A percentile compares a stretch with the other conserved stretches of the same genome.
Conservation (phyloP, 35 echinoderm and acorn worm species). For the Lytechinus pictus region DNA sequence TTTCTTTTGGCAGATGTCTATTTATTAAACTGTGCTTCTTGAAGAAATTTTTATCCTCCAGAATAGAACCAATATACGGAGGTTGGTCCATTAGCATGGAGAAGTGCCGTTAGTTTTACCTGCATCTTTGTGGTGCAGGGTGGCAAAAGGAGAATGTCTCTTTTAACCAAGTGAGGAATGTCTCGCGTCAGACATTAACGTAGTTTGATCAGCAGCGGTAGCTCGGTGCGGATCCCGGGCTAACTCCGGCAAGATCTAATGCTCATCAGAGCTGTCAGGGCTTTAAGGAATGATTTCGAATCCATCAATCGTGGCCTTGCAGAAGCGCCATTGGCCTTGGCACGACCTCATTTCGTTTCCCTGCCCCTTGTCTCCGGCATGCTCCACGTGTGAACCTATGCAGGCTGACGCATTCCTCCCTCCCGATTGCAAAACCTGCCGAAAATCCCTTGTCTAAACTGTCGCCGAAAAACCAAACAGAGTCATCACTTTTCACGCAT, state of each 20-base stretch:
- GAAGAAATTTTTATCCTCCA: not conserved
- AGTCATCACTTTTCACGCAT: conserved; percentile 49
- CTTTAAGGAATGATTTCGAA: conserved; percentile 2
- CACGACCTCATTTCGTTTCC: conserved; percentile 37
- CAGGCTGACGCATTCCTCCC: conserved; percentile 31
- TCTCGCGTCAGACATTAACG: conserved; percentile 43
- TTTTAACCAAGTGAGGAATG: conserved; percentile 34
- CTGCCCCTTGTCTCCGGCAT: conserved; percentile 8
- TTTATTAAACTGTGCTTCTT: not conserved
- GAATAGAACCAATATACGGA: not conserved
- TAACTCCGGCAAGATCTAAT: conserved; percentile 46
- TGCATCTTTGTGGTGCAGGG: not conserved
- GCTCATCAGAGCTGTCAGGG: conserved; percentile 40
- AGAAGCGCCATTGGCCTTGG: conserved; percentile 54
- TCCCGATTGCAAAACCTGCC: conserved; percentile 31
- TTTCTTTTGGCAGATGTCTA: too few relatives aligned
- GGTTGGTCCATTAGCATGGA: not conserved
- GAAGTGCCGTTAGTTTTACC: not conserved
- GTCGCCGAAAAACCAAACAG: conserved; percentile 51
- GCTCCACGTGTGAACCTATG: not conserved
- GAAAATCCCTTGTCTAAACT: conserved; percentile 56
- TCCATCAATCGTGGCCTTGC: conserved; percentile 53
- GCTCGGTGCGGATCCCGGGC: not conserved
- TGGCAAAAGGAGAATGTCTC: not conserved
- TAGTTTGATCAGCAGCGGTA: conserved; percentile 29